These are phyloP conservation scores for Stenodema calcarata DNA, from an alignment of 2,888 invertebrate genomes.

Conservation along the genomic window DNA sequence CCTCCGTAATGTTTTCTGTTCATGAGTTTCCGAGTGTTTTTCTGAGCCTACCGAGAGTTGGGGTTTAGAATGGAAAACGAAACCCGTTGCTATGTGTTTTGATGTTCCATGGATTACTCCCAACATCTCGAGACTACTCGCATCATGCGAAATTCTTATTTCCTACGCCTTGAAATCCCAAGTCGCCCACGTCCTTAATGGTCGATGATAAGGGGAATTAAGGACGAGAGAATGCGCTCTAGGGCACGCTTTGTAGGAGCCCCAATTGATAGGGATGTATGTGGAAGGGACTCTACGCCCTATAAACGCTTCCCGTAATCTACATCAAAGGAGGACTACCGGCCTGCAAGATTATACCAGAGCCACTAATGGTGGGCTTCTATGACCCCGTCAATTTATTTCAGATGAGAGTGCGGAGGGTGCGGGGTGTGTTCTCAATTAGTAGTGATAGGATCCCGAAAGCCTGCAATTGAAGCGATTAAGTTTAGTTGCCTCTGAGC, in stretches of 20 bases:
- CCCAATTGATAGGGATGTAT: slow-evolving; percentile 8
- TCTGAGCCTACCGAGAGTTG: no score
- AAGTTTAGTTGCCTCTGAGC: not conserved
- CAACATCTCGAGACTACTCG: no score
- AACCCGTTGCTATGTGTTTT: no score
- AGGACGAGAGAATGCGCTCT: not conserved
- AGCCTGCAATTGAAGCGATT: slow-evolving; percentile 5
- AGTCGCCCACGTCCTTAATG: not conserved
- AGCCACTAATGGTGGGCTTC: slow-evolving; percentile 5
- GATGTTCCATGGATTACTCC: no score
- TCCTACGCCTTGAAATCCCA: no score
- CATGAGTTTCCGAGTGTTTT: no score
- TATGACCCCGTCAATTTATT: slow-evolving; percentile 30
- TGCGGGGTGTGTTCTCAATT: slow-evolving; percentile 4
- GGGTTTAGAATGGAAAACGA: no score
- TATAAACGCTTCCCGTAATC: not conserved
- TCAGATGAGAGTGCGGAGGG: not conserved
- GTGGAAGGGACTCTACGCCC: not conserved
- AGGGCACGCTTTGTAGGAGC: not conserved
- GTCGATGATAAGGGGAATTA: not conserved
- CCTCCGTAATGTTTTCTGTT: no score
- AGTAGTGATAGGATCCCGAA: not conserved
- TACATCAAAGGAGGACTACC: slow-evolving; percentile 6
- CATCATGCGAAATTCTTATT: no score
- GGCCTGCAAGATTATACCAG: not conserved